Percentiles rank a stretch among this genome's conserved stretches.
phyloP scores from a whole-genome alignment of 2,888 invertebrate genomes.

The Catonia carolina region DNA sequence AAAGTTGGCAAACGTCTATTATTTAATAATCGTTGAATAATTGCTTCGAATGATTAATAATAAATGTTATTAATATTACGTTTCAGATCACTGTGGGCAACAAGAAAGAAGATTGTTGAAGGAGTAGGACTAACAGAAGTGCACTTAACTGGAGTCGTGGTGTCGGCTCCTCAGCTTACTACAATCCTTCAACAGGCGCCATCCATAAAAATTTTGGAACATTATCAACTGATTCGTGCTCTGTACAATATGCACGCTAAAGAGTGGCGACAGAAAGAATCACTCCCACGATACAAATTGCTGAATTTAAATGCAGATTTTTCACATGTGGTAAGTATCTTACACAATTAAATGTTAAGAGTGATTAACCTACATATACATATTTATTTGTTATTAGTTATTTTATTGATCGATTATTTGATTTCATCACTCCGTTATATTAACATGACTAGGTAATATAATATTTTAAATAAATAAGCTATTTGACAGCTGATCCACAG shows the following conservation, averaged over 20 bases:
- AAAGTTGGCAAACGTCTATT: too few species aligned
- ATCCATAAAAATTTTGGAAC: slow-evolving; percentile 32
- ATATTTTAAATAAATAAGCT: too few species aligned
- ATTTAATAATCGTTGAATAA: too few species aligned
- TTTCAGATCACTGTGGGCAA: slow-evolving; percentile 21
- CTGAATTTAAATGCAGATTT: slow-evolving; percentile 38
- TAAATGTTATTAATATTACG: too few species aligned
- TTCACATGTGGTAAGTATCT: slow-evolving; percentile 38
- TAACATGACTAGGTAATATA: too few species aligned
- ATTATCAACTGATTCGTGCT: slow-evolving; percentile 37
- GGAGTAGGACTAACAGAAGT: slow-evolving; percentile 31
- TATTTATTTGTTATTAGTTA: not conserved
- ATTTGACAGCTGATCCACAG: too few species aligned
- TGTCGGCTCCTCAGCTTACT: slow-evolving; percentile 31
- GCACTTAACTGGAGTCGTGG: slow-evolving; percentile 34
- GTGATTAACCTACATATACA: not conserved
- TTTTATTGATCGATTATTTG: too few species aligned
- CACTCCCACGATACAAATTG: slow-evolving; percentile 34
- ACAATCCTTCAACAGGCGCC: slow-evolving; percentile 31
- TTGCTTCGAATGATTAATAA: too few species aligned
- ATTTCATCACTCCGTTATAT: too few species aligned
- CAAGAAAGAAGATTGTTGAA: not conserved
- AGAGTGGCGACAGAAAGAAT: slow-evolving; percentile 32
- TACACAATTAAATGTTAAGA: not conserved
- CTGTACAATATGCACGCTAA: slow-evolving; percentile 34